Evolutionary conservation across 1,140 invertebrate species (phyloP), one percentile per base, ranked within the genome.

Genomic region (Laupala kohalensis): DNA sequence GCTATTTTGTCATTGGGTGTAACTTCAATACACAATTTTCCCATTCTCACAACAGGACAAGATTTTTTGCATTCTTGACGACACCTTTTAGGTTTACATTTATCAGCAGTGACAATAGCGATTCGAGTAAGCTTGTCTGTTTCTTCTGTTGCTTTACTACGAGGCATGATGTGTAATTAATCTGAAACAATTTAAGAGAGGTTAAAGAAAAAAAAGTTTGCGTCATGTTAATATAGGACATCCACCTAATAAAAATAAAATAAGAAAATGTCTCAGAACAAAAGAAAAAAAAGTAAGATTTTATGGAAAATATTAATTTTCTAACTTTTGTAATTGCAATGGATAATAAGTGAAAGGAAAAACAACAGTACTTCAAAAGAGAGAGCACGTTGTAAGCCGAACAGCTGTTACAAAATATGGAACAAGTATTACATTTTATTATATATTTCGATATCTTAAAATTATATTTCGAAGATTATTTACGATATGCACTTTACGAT

Each of bases 1-100:
- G 98, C 95, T 75, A 99, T 97, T 84, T 99, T 99, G 77, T 94
- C 95, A 79, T 94, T 96, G n/a, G 95, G 91, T 27, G 88, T 90
- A 24, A 99, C 98, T 87, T 99, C 97, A 78, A 99, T 99, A 81
- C 98, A 99, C 24, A 99, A 86, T 84, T 99, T 99, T 78, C 97
- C 97, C 93, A 97, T 97, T 76, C 96, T 87, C 64, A 99, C 96
- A 68, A 99, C 97, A 6, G 97, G 97, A 84, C 97, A 99, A 64
- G 93, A 95, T 78, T 95, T 96, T 81, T 99, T 99, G 82, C 98
- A 99, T 80, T 99, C 97, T 83, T 99, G 96, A 70, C 95, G 89
- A 83, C 98, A 99, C 87, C 97, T 87, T 83, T 99, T 99, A 0
- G 98, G 98, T 82, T 99, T 99, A 83, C 98, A 99, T 79, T 96